phyloP scores from a whole-genome alignment of 2,888 invertebrate genomes.

The Ernsta delagoae region DNA sequence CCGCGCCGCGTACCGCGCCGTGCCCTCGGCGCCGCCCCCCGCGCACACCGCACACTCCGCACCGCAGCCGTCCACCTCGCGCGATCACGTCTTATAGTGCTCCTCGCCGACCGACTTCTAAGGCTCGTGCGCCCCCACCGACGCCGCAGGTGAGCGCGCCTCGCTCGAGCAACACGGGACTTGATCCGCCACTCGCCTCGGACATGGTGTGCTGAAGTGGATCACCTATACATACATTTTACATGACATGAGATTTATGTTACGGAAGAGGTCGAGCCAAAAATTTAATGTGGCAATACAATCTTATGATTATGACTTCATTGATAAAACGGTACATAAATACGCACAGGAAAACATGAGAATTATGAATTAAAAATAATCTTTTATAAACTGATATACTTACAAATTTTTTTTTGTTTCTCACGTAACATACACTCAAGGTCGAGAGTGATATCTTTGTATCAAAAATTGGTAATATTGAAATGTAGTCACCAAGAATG shows the following conservation, averaged over 20 bases:
- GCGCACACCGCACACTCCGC: conserved; percentile 6
- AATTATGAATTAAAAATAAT: not conserved
- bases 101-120: conserved; percentile 52
- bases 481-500: conserved; percentile 8
- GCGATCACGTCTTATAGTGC: conserved; percentile 72
- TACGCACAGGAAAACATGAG: not conserved
- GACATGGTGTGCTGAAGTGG: not conserved
- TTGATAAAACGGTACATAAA: not conserved
- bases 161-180: not conserved
- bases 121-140: conserved; percentile 19
- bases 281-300: not conserved
- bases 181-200: not conserved
- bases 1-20: conserved; percentile 54
- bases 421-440: not conserved
- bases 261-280: not conserved
- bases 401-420: conserved; percentile 1
- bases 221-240: not conserved
- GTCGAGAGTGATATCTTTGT: not conserved
- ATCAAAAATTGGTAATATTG: not conserved
- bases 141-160: not conserved
- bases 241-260: not conserved
- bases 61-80: conserved; percentile 51
- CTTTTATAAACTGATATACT: conserved; percentile 4
- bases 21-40: conserved; percentile 44
- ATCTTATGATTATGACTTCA: not conserved